Conservation (phyloP, 2,888 invertebrate species). For the Leistus spinibarbis region DNA sequence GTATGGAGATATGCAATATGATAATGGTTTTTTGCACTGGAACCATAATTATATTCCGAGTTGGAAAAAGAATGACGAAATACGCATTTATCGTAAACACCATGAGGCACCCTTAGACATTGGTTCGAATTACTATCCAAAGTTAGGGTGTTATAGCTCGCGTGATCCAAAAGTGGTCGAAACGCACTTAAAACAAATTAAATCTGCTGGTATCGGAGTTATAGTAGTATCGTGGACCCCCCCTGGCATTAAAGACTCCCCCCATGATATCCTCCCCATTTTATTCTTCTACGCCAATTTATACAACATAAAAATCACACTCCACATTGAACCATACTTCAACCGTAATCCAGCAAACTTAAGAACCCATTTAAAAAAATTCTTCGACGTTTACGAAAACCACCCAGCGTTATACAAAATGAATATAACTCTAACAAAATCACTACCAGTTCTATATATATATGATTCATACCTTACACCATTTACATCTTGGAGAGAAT, state of each 20-base stretch:
- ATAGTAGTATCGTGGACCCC: slow-evolving; percentile 64
- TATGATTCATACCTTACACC: slow-evolving; percentile 66
- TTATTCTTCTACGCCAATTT: slow-evolving; percentile 53
- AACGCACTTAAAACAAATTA: slow-evolving; percentile 60
- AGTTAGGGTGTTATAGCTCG: slow-evolving; percentile 62
- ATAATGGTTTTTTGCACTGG: slow-evolving; percentile 53
- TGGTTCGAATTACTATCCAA: slow-evolving; percentile 62
- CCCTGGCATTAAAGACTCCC: slow-evolving; percentile 52
- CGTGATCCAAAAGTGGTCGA: slow-evolving; percentile 56
- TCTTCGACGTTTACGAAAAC: slow-evolving; percentile 58
- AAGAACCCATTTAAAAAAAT: slow-evolving; percentile 55
- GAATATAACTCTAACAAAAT: slow-evolving; percentile 47
- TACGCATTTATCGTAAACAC: slow-evolving; percentile 55
- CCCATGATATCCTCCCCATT: slow-evolving; percentile 46
- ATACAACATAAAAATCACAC: slow-evolving; percentile 60
- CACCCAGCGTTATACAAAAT: slow-evolving; percentile 64
- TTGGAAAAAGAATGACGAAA: slow-evolving; percentile 54
- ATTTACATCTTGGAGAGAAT: slow-evolving; percentile 61
- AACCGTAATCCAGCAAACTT: slow-evolving; percentile 59
- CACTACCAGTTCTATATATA: slow-evolving; percentile 64
- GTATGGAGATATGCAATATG: slow-evolving; percentile 50
- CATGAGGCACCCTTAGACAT: slow-evolving; percentile 64
- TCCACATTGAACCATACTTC: slow-evolving; percentile 65
- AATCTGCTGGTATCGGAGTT: slow-evolving; percentile 59
- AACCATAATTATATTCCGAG: slow-evolving; percentile 52